These are phyloP conservation scores for Morinoia aosen DNA, from an alignment of 2,888 invertebrate species.

Conservation along the genomic window DNA sequence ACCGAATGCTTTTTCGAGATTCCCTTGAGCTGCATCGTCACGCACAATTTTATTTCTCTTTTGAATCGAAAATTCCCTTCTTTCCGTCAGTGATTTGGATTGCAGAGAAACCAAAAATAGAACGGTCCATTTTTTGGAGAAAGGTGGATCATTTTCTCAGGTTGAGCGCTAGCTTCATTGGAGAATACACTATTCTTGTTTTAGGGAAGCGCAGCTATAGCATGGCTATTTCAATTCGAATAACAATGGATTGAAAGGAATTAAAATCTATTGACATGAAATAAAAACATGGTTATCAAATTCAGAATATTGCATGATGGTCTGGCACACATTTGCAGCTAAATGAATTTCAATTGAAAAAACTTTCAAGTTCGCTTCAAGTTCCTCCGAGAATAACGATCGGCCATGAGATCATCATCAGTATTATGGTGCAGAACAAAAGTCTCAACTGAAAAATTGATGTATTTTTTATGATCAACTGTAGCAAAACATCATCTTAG, in stretches of 20 bases:
- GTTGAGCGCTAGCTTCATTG: no score
- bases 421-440: no score
- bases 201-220: not conserved
- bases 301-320: no score
- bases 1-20: not conserved
- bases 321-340: not conserved
- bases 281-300: no score
- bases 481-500: not conserved
- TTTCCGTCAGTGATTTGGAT: not conserved
- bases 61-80: not conserved
- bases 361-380: not conserved
- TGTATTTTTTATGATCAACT: not conserved
- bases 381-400: not conserved
- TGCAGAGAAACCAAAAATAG: not conserved
- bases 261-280: no score
- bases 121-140: not conserved
- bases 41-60: not conserved
- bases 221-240: not conserved
- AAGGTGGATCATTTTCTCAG: not conserved
- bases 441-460: no score
- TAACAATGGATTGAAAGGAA: not conserved
- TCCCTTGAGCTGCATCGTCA: not conserved
- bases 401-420: no score
- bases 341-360: not conserved
- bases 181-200: not conserved